Percentiles rank a stretch among this genome's conserved stretches.
Evolutionary conservation across 2,888 invertebrate species (phyloP).

Genomic region (Drosophila siamana): DNA sequence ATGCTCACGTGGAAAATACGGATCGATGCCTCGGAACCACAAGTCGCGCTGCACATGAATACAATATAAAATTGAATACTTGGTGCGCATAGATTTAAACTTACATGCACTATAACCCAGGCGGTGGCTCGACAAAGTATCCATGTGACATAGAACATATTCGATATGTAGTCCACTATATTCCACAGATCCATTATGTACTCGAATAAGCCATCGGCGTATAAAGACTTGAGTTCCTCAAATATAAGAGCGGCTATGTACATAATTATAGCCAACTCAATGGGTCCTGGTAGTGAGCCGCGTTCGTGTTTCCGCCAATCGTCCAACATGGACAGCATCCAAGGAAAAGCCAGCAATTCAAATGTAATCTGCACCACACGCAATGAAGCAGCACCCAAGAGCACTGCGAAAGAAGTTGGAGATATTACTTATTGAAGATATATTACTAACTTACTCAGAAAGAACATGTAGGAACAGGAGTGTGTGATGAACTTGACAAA

Average conservation of each 20-base stretch:
- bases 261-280: slow-evolving; percentile 93
- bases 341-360: slow-evolving; percentile 92
- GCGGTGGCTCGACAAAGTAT: slow-evolving; percentile 94
- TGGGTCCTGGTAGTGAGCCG: slow-evolving; percentile 91
- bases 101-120: slow-evolving; percentile 95
- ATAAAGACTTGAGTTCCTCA: slow-evolving; percentile 96
- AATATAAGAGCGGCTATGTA: slow-evolving; percentile 98
- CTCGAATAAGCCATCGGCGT: slow-evolving; percentile 95
- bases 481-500: slow-evolving; percentile 99
- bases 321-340: slow-evolving; percentile 90
- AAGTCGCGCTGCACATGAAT: slow-evolving; percentile 88
- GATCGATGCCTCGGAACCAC: slow-evolving; percentile 88
- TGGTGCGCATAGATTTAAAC: slow-evolving; percentile 44
- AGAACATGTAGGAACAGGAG: slow-evolving; percentile 97
- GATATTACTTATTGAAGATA: too few relatives aligned
- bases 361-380: slow-evolving; percentile 93
- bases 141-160: slow-evolving; percentile 97
- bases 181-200: slow-evolving; percentile 99
- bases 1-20: slow-evolving; percentile 94
- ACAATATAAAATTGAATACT: neutral
- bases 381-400: slow-evolving; percentile 97
- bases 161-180: slow-evolving; percentile 98
- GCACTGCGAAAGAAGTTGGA: slow-evolving; percentile 87
- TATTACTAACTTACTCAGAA: slow-evolving; percentile 94
- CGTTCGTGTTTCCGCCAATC: slow-evolving; percentile 93